phyloP scores from a whole-genome alignment of 1,140 invertebrate genomes.

The Papilio polytes region DNA sequence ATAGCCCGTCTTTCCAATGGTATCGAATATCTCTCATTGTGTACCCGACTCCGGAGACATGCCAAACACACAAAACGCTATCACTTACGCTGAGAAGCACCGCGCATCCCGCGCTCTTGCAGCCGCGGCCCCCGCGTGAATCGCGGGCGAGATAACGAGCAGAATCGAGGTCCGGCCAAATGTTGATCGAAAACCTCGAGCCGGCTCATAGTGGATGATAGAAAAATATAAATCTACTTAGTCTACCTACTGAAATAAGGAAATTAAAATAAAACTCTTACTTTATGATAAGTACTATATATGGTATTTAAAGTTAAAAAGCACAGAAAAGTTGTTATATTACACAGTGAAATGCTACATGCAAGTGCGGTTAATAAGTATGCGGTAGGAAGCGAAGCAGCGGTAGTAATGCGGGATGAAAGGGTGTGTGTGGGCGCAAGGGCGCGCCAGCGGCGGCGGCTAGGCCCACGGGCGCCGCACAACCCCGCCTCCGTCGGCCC shows the following conservation, averaged over 20 bases:
- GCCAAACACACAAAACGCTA: constrained; percentile 85
- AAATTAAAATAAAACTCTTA: constrained; percentile 35
- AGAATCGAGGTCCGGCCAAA: constrained; percentile 73
- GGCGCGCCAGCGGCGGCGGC: constrained; percentile 79
- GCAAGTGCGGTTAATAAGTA: constrained; percentile 43
- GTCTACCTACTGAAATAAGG: constrained; percentile 58
- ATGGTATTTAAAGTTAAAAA: constrained; percentile 31
- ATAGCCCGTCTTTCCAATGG: constrained; percentile 95
- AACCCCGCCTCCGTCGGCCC: constrained; percentile 84
- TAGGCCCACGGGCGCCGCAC: constrained; percentile 83
- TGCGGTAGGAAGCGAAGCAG: constrained; percentile 51
- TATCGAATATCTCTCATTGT: constrained; percentile 98
- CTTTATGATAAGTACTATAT: neutral
- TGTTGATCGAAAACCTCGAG: constrained; percentile 50
- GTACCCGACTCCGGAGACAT: constrained; percentile 94
- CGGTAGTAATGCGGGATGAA: constrained; percentile 53
- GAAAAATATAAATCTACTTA: constrained; percentile 74
- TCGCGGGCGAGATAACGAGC: constrained; percentile 76
- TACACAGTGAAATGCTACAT: constrained; percentile 32
- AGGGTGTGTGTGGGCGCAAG: constrained; percentile 62
- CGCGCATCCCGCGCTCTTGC: constrained; percentile 66
- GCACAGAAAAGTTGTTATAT: constrained; percentile 6
- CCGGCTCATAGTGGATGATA: constrained; percentile 72
- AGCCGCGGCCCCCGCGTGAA: constrained; percentile 62
- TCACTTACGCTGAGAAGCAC: constrained; percentile 83